Base-by-base conservation (phyloP, 1,140 invertebrate genomes). In the Ooceraea biroi region DNA sequence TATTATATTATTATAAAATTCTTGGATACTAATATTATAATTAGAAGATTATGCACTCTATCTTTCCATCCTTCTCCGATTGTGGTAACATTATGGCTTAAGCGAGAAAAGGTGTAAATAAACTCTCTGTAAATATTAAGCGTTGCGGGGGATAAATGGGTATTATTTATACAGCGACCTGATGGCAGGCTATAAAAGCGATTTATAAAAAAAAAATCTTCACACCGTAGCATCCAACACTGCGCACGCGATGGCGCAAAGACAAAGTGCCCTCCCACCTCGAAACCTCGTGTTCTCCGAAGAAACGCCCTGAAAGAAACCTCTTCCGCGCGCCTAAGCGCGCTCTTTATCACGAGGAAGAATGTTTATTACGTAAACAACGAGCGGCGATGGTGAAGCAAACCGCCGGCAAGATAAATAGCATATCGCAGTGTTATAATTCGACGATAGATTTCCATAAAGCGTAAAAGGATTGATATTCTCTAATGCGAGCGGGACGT, bases 341-440 rank as follows among this genome's bases (percentile, higher is more conserved):
- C 76, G 65, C 65, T 80, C 76, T 80, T 80, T 80, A 80, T 80
- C 76, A 80, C 76, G 76, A 71, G 69, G 76, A 80, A 80, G 65
- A 80, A 80, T 80, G 76, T 80, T 80, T 80, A 80, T 80, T 80
- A 80, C 76, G 65, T 80, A 80, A 80, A 80, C 76, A 80, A 80
- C 76, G 65, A 22, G 36, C 30, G 30, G 61, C 48, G 76, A 36
- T 22, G 60, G 7, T 66, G 76, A 57, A 57, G 76, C 65, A 71
- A 80, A 71, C 50, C 69, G 76, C 65, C 41, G 50, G 50, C 50
- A 22, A 71, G 17, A 57, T 80, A 80, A 71, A 80, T 69, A 80
- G 41, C 19, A 55, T 57, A 71, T 27, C 65, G 63, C 44, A 78
- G 44, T 19, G 19, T 65, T 48, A 65, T 36, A n/a, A 65, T 71